Evolutionary conservation across 2,888 invertebrate species (phyloP).

Genomic region (Dicyrtoma fusca): DNA sequence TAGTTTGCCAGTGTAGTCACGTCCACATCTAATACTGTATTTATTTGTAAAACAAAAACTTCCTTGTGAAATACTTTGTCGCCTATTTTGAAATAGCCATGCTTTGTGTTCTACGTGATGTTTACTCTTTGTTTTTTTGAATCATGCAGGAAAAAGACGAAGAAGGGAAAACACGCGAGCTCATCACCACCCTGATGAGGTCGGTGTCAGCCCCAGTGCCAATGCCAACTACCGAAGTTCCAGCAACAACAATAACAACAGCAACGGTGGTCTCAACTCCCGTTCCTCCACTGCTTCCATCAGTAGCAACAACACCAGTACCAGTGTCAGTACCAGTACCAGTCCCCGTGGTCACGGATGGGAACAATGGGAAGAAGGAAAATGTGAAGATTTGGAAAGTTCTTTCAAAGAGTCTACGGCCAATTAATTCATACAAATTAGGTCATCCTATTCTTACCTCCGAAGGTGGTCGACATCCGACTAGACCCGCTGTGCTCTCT

Average conservation of each 20-base stretch:
- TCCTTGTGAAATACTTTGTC: too few relatives aligned
- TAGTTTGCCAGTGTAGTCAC: too few relatives aligned
- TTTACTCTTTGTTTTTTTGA: too few relatives aligned
- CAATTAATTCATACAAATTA: not conserved
- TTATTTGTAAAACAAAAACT: too few relatives aligned
- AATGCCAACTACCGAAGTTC: not conserved
- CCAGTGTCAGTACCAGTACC: not conserved
- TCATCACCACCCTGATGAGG: not conserved
- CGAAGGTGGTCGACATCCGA: conserved; percentile 1
- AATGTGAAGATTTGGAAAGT: conserved; percentile 21
- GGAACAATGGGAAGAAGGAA: not conserved
- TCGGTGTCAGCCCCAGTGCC: not conserved
- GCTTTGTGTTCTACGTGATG: conserved; percentile 1
- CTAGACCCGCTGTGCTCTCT: not conserved
- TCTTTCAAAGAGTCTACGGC: conserved; percentile 18
- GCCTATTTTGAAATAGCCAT: too few relatives aligned
- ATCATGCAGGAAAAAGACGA: conserved; percentile 25
- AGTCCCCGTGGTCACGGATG: not conserved
- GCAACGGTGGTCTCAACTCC: too few relatives aligned
- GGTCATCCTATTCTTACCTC: not conserved
- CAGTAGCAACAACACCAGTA: too few relatives aligned
- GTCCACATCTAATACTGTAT: too few relatives aligned
- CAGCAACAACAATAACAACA: not conserved
- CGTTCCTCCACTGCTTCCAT: too few relatives aligned
- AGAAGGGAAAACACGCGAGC: conserved; percentile 18